phyloP scores from a whole-genome alignment of 1,140 invertebrate species.

The Lineus longissimus region DNA sequence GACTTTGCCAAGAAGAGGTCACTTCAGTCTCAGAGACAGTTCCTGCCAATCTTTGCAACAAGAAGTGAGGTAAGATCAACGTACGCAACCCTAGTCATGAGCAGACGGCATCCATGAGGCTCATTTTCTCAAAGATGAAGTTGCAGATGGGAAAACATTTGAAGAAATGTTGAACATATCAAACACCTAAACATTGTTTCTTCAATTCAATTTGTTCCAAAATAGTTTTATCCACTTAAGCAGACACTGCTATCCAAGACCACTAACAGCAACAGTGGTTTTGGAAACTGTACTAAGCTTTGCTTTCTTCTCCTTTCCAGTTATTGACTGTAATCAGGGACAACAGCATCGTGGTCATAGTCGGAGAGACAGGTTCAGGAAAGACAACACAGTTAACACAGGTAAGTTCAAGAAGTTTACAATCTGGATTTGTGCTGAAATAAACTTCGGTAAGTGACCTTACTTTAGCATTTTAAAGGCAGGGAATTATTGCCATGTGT shows the following conservation, averaged over 20 bases:
- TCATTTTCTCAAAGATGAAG: neutral
- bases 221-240: no score
- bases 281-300: no score
- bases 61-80: slow-evolving; percentile 80
- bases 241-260: neutral
- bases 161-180: no score
- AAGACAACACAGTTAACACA: slow-evolving; percentile 99
- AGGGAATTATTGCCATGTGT: no score
- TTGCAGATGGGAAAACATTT: no score
- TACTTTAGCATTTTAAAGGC: no score
- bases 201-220: no score
- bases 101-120: neutral
- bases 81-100: no score
- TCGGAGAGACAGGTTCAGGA: slow-evolving; percentile 97
- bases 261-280: no score
- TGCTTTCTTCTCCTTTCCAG: slow-evolving; percentile 28
- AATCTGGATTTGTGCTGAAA: no score
- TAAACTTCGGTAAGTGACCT: no score
- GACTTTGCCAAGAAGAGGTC: slow-evolving; percentile 87
- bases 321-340: slow-evolving; percentile 74
- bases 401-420: slow-evolving; percentile 25
- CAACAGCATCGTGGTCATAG: slow-evolving; percentile 92
- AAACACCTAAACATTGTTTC: no score
- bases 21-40: slow-evolving; percentile 83
- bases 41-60: slow-evolving; percentile 92